A percentile compares a stretch with the other conserved stretches of the same genome.
phyloP scores from a whole-genome alignment of 53 echinoderm and acorn worm genomes.

The Luidia sarsii region DNA sequence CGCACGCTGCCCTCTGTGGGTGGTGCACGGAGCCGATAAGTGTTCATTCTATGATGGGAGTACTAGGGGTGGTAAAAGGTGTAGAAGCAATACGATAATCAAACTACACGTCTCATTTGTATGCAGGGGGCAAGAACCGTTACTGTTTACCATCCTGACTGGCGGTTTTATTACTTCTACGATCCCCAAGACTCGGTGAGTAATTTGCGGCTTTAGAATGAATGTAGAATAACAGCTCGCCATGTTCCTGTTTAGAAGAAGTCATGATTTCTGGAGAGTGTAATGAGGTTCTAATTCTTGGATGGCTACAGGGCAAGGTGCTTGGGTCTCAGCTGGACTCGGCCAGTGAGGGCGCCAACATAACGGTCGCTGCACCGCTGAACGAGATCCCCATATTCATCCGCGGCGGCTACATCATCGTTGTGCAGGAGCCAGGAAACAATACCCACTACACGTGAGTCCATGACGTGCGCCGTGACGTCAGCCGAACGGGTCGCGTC shows the following conservation, averaged over 20 bases:
- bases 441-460: conserved; percentile 83
- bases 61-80: too few species aligned
- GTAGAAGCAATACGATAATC: too few species aligned
- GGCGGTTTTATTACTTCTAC: conserved; percentile 87
- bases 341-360: conserved; percentile 52
- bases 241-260: background rate
- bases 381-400: conserved; percentile 74
- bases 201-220: too few species aligned
- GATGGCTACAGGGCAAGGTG: conserved; percentile 65
- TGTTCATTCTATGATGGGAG: too few species aligned
- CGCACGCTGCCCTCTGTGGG: too few species aligned
- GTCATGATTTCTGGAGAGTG: too few species aligned
- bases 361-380: conserved; percentile 62
- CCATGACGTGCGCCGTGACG: background rate
- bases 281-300: too few species aligned
- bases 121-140: too few species aligned
- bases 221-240: background rate
- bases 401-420: conserved; percentile 86
- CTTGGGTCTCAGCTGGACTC: conserved; percentile 46
- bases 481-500: too few species aligned
- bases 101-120: too few species aligned
- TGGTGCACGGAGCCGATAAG: too few species aligned
- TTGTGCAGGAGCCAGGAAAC: conserved; percentile 79
- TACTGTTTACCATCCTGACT: conserved; percentile 79
- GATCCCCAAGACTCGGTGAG: conserved; percentile 39